Conservation (phyloP, 2,888 invertebrate species). For the Macrosoma leucophasiata region DNA sequence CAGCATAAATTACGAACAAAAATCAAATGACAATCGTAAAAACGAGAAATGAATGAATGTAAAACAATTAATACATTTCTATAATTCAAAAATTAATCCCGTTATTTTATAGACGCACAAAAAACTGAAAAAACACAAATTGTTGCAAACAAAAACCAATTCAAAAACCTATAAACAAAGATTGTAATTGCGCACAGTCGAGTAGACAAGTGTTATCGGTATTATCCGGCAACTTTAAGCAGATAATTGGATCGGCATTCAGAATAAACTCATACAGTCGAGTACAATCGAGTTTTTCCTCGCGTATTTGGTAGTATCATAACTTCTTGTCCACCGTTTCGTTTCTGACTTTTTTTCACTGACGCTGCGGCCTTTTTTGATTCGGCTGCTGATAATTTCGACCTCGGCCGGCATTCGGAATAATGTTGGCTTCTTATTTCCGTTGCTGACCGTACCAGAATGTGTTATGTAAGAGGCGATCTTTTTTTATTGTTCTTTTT, state of each 20-base stretch:
- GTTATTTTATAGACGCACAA: too few species aligned
- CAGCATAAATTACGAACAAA: too few species aligned
- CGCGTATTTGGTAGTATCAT: constrained; percentile 70
- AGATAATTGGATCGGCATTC: constrained; percentile 36
- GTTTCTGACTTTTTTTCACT: constrained; percentile 38
- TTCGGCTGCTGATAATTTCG: constrained; percentile 53
- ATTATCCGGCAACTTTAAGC: constrained; percentile 31
- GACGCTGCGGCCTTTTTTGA: constrained; percentile 52
- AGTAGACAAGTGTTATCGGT: constrained; percentile 38
- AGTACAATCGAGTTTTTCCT: constrained; percentile 52
- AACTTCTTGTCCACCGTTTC: constrained; percentile 59
- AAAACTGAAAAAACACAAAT: too few species aligned
- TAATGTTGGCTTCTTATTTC: constrained; percentile 44
- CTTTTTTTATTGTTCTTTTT: constrained; percentile 34
- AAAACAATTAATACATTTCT: too few species aligned
- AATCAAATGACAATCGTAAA: too few species aligned
- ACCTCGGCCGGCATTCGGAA: constrained; percentile 43
- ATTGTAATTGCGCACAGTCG: constrained; percentile 18
- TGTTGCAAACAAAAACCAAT: too few species aligned
- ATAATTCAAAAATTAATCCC: too few species aligned
- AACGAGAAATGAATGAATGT: too few species aligned
- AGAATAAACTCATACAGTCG: constrained; percentile 33
- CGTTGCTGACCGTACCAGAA: constrained; percentile 33
- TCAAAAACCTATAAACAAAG: too few species aligned
- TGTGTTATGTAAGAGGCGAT: constrained; percentile 36